A percentile compares a stretch with the other conserved stretches of the same genome.
These are phyloP conservation scores for Dysdera silvatica DNA, from an alignment of 1,140 invertebrate species.

Conservation along the genomic window DNA sequence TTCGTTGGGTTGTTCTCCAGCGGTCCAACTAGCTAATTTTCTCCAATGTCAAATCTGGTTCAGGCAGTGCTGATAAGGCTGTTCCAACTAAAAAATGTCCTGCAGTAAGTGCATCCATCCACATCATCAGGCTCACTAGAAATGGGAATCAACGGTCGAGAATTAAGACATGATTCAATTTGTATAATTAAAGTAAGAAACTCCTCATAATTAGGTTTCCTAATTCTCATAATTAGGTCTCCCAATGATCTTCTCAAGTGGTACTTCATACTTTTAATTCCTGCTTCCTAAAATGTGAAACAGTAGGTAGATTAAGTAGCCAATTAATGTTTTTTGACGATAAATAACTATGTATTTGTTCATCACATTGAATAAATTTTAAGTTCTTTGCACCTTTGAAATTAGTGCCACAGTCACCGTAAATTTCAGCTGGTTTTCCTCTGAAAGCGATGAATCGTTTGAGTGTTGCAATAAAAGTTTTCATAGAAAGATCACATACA, in stretches of 20 bases:
- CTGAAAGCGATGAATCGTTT: conserved; percentile 35
- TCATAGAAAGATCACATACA: conserved; percentile 19
- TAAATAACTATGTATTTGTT: neutral
- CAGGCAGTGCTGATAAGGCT: neutral
- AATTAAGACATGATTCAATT: conserved; percentile 41
- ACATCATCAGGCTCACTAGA: conserved; percentile 38
- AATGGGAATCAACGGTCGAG: conserved; percentile 34
- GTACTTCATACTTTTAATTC: conserved; percentile 32
- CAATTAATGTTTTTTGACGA: conserved; percentile 5
- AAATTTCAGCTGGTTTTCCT: conserved; percentile 34
- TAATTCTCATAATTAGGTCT: too few relatives aligned
- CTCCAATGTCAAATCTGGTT: neutral
- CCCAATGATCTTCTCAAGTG: conserved; percentile 29
- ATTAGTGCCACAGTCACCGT: conserved; percentile 18
- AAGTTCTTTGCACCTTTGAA: neutral
- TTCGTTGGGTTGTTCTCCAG: conserved; percentile 7
- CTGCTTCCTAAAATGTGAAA: conserved; percentile 40
- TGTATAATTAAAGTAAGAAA: conserved; percentile 36
- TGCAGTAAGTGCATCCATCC: conserved; percentile 36
- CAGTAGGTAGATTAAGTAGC: conserved; percentile 43
- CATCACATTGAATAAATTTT: neutral
- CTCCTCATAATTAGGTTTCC: conserved; percentile 36
- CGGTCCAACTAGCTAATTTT: neutral
- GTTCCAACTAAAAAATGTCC: conserved; percentile 31
- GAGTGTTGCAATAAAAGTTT: conserved; percentile 34